phyloP scores from a whole-genome alignment of 2,113 vertebrate species.

The Phrynocephalus versicolor region DNA sequence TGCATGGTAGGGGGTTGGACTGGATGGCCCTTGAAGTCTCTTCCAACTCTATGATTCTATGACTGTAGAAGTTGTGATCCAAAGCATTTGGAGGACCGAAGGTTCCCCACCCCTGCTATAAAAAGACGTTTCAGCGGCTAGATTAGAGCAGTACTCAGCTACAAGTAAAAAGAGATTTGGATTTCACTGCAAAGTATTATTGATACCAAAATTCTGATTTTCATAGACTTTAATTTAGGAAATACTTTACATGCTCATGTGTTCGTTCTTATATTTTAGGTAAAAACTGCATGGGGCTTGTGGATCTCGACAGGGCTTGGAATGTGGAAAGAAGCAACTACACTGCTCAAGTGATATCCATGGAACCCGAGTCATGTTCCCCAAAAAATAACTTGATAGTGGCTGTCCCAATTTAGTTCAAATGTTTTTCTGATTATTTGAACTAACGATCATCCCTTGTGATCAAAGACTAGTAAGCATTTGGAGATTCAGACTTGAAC shows the following conservation, averaged over 20 bases:
- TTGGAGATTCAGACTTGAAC: slow-evolving; percentile 34
- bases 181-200: background rate
- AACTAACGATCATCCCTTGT: slow-evolving; percentile 37
- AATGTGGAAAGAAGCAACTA: slow-evolving; percentile 87
- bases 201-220: background rate
- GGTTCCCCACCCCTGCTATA: too few relatives aligned
- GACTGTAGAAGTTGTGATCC: too few relatives aligned
- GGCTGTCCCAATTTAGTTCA: slow-evolving; percentile 72
- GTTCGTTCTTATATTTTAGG: slow-evolving; percentile 74
- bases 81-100: too few relatives aligned
- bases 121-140: background rate
- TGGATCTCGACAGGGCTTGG: slow-evolving; percentile 92
- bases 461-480: slow-evolving; percentile 36
- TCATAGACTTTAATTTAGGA: background rate
- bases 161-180: background rate
- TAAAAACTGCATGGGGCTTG: slow-evolving; percentile 95
- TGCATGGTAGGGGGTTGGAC: too few relatives aligned
- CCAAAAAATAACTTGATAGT: slow-evolving; percentile 98
- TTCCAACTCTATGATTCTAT: too few relatives aligned
- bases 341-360: slow-evolving; percentile 86
- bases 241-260: background rate
- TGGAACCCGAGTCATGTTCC: slow-evolving; percentile 95
- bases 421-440: slow-evolving; percentile 23
- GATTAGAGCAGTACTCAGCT: background rate
- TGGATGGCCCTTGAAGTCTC: too few relatives aligned